phyloP scores from a whole-genome alignment of 92 coral and sea anemone species.

The Epizoanthus illoricatus region DNA sequence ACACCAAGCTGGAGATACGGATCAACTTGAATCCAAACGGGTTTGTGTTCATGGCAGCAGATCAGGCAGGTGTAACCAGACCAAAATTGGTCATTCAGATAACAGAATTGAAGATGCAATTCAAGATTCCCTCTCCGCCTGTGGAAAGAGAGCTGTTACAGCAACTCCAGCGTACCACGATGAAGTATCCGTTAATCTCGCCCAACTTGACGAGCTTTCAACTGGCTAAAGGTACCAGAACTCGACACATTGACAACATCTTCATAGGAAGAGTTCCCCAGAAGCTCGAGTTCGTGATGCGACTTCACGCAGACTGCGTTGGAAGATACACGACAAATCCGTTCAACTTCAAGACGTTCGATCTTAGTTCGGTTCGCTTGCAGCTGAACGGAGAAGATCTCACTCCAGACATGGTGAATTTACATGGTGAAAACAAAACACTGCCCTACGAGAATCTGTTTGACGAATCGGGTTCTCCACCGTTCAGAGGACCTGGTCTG shows the following conservation, averaged over 20 bases:
- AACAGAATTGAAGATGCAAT: not conserved
- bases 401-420: too few relatives aligned
- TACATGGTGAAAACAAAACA: fast-evolving
- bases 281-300: not conserved
- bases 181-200: not conserved
- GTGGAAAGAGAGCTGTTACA: not conserved
- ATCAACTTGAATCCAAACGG: not conserved
- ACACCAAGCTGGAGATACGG: not conserved
- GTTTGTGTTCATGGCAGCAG: not conserved
- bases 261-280: not conserved
- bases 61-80: not conserved
- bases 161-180: not conserved
- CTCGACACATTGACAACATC: not conserved
- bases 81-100: not conserved
- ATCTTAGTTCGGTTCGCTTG: not conserved
- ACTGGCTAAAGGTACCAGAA: not conserved
- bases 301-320: not conserved
- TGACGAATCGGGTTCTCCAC: not conserved
- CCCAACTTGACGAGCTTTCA: not conserved
- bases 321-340: not conserved
- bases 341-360: not conserved
- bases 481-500: not conserved
- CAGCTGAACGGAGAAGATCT: not conserved
- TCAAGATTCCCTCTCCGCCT: not conserved
- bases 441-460: not conserved